Evolutionary conservation across 1,140 invertebrate species (phyloP), one percentile per base, ranked within the genome.

Genomic region (Sesamia nonagrioides): DNA sequence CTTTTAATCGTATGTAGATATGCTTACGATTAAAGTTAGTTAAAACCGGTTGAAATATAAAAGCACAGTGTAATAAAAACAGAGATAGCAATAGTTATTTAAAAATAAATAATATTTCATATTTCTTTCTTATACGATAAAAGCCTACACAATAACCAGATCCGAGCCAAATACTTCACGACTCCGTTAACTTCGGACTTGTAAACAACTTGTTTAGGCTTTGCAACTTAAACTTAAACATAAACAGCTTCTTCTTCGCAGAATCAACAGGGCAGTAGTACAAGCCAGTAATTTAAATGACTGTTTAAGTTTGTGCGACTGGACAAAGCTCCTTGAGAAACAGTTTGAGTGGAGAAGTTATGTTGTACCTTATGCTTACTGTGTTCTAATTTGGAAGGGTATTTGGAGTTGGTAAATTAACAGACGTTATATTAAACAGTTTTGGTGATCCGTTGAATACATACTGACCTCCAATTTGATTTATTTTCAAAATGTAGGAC

Each of bases 191-290:
- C 60, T 63, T 63, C 4, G 2, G 42, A 63, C 35, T 63, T 18
- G 60, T 63, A 18, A 63, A 63, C 60, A 42, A 63, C 60, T 63
- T 42, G 37, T 63, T 63, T 63, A 42, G 60, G 60, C 60, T 63
- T 63, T 63, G 37, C n/a, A 40, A 63, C 7, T 63, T 40, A 63
- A 63, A 63, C 37, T n/a, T n/a, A n/a, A n/a, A n/a, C n/a, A n/a
- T n/a, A n/a, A n/a, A n/a, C n/a, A 63, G 2, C 7, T n/a, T 40
- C 60, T 63, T 63, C 37, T 63, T 63, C 33, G 37, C n/a, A 40
- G 42, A 63, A 40, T 63, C 60, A 63, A 63, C 60, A 63, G 15
- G 15, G 6, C 3, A 63, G 60, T 54, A 56, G 9, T 40, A 42
- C 37, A 61, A 37, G 60, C 35, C 35, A 40, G 35, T 18, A 42